Percentiles rank a stretch among this genome's conserved stretches.
These are phyloP conservation scores for Drosophila sturtevanti DNA, from an alignment of 1,140 invertebrate genomes.

Conservation along the genomic window DNA sequence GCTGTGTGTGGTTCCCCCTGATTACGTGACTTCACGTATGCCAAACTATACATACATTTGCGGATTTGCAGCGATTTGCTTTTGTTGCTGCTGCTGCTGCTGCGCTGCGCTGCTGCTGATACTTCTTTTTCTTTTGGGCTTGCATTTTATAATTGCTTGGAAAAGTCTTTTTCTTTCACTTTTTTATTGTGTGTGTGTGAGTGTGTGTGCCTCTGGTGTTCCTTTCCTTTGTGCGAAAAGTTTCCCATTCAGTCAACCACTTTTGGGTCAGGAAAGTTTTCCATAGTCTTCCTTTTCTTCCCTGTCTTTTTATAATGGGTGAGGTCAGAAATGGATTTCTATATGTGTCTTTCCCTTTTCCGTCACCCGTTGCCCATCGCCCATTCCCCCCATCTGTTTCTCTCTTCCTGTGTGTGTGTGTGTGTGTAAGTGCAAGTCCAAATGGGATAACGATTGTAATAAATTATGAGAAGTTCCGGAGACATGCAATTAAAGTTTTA, in stretches of 20 bases:
- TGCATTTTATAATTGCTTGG: conserved; percentile 74
- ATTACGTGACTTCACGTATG: conserved; percentile 60
- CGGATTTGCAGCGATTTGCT: conserved; percentile 28
- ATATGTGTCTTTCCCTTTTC: neutral
- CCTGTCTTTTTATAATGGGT: neutral
- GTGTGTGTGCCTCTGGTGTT: conserved; percentile 5
- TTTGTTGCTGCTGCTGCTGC: neutral
- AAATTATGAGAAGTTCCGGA: conserved; percentile 71
- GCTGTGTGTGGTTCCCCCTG: conserved; percentile 15
- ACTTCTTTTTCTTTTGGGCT: conserved; percentile 34
- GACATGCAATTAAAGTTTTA: conserved; percentile 73
- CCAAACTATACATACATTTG: conserved; percentile 31
- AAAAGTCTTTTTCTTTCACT: conserved; percentile 54
- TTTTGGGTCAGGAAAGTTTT: conserved; percentile 63
- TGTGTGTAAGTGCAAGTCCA: conserved; percentile 9
- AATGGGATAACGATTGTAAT: conserved; percentile 67
- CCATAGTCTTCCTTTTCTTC: conserved; percentile 41
- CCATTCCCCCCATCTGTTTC: too few species aligned
- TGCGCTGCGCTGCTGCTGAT: neutral
- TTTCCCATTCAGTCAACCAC: conserved; percentile 39
- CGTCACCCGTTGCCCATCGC: too few species aligned
- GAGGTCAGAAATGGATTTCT: conserved; percentile 13
- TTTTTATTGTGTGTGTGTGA: conserved; percentile 7
- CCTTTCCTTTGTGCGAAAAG: conserved; percentile 37
- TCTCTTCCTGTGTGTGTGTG: neutral